Evolutionary conservation across 2,113 vertebrate species (phyloP).

Genomic region (Amblyornis subalaris): DNA sequence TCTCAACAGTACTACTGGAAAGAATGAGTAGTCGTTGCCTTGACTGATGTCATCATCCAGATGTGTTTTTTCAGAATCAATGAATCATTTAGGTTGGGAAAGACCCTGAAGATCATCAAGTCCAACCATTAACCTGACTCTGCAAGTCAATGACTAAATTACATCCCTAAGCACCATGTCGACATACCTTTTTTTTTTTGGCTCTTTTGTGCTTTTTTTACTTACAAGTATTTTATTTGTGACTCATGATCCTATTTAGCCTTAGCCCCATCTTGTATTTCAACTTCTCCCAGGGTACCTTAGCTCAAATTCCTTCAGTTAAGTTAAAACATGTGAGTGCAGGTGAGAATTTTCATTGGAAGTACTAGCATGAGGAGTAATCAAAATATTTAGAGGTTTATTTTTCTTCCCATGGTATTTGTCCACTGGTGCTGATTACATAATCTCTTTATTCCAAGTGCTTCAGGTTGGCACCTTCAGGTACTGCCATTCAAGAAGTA

Average conservation of each 20-base stretch:
- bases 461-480: not conserved
- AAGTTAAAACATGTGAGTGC: not conserved
- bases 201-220: not conserved
- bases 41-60: not conserved
- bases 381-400: constrained; percentile 4
- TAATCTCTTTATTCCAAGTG: not conserved
- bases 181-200: not conserved
- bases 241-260: not conserved
- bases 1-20: not conserved
- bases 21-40: not conserved
- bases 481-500: not conserved
- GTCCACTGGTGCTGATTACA: not conserved
- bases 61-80: not conserved
- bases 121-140: not conserved
- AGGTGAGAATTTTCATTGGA: constrained; percentile 14
- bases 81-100: not conserved
- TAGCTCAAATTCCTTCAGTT: not conserved
- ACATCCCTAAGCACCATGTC: accelerated
- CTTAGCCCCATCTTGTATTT: not conserved
- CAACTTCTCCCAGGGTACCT: not conserved
- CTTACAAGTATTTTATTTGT: not conserved
- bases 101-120: not conserved
- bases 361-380: not conserved
- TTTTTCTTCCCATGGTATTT: constrained; percentile 18
- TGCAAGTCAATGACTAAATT: not conserved